These are phyloP conservation scores for Crax fasciolata DNA, from an alignment of 2,797 vertebrate species.

Conservation along the genomic window DNA sequence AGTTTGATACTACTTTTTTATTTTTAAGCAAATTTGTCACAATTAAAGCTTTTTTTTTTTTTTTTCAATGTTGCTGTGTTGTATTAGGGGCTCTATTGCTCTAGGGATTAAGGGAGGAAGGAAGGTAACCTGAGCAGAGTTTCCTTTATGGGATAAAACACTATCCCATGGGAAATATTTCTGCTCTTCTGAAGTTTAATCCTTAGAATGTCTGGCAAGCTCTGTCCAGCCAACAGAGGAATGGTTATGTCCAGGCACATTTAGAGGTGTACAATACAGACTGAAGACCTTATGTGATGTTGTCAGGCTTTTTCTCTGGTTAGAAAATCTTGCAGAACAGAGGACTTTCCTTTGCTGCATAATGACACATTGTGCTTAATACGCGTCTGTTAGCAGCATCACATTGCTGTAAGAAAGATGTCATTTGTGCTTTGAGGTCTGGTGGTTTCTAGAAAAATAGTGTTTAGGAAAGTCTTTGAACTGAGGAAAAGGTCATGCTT, in stretches of 20 bases:
- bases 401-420: background rate
- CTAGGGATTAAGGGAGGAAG: background rate
- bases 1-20: background rate
- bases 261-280: background rate
- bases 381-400: background rate
- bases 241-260: conserved; percentile 23
- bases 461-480: background rate
- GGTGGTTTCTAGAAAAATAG: background rate
- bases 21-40: background rate
- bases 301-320: background rate
- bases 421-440: background rate
- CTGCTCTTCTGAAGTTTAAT: conserved; percentile 6
- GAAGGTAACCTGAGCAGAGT: background rate
- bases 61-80: background rate
- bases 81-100: background rate
- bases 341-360: conserved; percentile 32
- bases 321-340: conserved; percentile 22
- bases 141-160: background rate
- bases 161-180: background rate
- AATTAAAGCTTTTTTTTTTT: background rate
- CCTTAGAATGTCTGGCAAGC: conserved; percentile 11
- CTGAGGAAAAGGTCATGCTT: background rate
- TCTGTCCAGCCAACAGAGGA: background rate
- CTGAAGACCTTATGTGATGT: background rate
- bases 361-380: conserved; percentile 28